These are phyloP conservation scores for Lasioglossum villosulum DNA, from an alignment of 2,888 invertebrate genomes.

Conservation along the genomic window DNA sequence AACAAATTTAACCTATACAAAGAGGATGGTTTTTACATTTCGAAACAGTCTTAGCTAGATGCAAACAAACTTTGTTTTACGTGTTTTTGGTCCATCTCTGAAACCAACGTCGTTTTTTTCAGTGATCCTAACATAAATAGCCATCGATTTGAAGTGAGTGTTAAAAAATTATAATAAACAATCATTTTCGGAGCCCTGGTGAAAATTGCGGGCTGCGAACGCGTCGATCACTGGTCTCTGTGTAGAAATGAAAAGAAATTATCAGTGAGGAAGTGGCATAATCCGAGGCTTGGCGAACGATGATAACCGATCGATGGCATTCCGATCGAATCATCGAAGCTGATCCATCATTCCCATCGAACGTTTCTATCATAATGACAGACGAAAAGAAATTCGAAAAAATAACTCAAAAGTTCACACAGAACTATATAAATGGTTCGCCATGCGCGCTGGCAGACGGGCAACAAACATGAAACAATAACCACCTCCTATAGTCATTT, in stretches of 20 bases:
- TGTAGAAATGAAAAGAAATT: background rate
- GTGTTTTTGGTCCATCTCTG: too few relatives aligned
- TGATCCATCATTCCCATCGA: background rate
- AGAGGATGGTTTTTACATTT: too few relatives aligned
- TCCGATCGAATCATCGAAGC: conserved; percentile 8
- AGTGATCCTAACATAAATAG: too few relatives aligned
- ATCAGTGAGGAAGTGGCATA: background rate
- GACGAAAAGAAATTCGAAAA: background rate
- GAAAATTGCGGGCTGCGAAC: background rate
- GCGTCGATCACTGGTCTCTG: background rate
- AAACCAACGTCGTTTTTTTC: too few relatives aligned
- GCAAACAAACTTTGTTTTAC: too few relatives aligned
- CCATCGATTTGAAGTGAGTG: too few relatives aligned
- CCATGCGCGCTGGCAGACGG: conserved; percentile 51
- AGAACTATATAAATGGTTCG: background rate
- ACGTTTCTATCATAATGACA: background rate
- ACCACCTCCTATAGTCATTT: conserved; percentile 33
- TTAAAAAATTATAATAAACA: too few relatives aligned
- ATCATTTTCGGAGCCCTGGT: background rate
- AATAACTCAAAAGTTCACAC: background rate
- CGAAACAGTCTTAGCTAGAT: too few relatives aligned
- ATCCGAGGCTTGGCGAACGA: conserved; percentile 24
- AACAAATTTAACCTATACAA: too few relatives aligned
- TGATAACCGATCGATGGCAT: conserved; percentile 19
- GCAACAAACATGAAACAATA: conserved; percentile 38